A percentile compares a stretch with the other conserved stretches of the same genome.
These are phyloP conservation scores for Gastracanthus pulcherrimus DNA, from an alignment of 2,888 invertebrate genomes.

Conservation along the genomic window DNA sequence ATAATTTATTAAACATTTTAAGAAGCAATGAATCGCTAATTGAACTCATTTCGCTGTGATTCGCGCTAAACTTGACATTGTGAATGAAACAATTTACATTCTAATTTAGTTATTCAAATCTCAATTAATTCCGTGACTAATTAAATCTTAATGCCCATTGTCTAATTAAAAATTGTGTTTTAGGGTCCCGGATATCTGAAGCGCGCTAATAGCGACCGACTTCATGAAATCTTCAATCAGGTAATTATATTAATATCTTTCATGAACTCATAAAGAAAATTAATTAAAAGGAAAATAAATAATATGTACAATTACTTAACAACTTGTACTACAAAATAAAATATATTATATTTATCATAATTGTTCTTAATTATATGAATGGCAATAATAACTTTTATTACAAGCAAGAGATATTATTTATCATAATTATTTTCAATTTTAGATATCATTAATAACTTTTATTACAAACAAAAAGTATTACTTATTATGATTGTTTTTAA, in stretches of 20 bases:
- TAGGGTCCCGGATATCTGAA: slow-evolving; percentile 92
- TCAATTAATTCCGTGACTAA: slow-evolving; percentile 3
- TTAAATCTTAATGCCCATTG: slow-evolving; percentile 5
- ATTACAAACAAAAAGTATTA: no score
- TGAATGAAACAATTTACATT: slow-evolving; percentile 25
- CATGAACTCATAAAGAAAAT: neutral
- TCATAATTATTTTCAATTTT: no score
- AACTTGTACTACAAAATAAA: no score
- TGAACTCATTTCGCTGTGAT: neutral
- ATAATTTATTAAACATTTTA: neutral
- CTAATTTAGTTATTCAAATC: slow-evolving; percentile 6
- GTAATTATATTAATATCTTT: no score
- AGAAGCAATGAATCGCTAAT: slow-evolving; percentile 8
- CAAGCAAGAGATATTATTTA: no score
- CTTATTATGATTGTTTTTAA: no score
- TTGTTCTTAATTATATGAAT: neutral
- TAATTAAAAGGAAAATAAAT: no score
- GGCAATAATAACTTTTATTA: no score
- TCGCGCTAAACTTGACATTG: neutral
- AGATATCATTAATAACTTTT: no score
- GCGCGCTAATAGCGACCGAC: slow-evolving; percentile 91
- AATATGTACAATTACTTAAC: no score
- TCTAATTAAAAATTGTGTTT: slow-evolving; percentile 67
- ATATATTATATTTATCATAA: neutral
- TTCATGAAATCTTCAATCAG: slow-evolving; percentile 92